Evolutionary conservation across 2,797 vertebrate genomes (phyloP).

Genomic region (Falco novaeseelandiae): DNA sequence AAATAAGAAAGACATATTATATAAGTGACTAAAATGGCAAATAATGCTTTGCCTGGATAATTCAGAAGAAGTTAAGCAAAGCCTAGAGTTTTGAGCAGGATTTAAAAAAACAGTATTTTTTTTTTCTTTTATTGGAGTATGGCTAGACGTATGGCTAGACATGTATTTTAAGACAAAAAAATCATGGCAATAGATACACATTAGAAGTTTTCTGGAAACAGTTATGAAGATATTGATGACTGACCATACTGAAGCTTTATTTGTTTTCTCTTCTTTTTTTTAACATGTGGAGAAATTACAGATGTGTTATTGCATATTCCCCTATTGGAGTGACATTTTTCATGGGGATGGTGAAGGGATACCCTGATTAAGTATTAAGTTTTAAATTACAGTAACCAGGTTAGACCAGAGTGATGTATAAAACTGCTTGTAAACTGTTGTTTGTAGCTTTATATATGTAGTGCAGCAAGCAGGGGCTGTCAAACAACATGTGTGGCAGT

Average conservation of each 20-base stretch:
- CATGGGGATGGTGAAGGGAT: background rate
- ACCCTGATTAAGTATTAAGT: background rate
- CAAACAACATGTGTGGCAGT: background rate
- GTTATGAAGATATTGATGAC: background rate
- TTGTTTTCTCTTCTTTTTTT: background rate
- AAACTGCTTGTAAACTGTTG: background rate
- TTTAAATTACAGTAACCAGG: background rate
- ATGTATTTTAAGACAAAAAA: background rate
- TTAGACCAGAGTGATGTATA: background rate
- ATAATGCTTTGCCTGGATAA: background rate
- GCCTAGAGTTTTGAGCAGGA: background rate
- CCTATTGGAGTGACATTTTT: background rate
- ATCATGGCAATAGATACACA: background rate
- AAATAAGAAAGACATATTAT: background rate
- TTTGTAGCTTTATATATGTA: background rate
- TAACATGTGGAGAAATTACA: background rate
- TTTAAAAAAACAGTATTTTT: background rate
- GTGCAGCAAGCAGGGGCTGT: background rate
- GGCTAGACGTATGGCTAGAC: background rate
- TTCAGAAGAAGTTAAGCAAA: background rate
- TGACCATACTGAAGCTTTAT: background rate
- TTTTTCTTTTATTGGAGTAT: too few species aligned
- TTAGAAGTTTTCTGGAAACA: background rate
- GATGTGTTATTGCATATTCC: fast-evolving
- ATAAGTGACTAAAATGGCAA: background rate